phyloP scores from a whole-genome alignment of 1,140 invertebrate species.

The Sitodiplosis mosellana region DNA sequence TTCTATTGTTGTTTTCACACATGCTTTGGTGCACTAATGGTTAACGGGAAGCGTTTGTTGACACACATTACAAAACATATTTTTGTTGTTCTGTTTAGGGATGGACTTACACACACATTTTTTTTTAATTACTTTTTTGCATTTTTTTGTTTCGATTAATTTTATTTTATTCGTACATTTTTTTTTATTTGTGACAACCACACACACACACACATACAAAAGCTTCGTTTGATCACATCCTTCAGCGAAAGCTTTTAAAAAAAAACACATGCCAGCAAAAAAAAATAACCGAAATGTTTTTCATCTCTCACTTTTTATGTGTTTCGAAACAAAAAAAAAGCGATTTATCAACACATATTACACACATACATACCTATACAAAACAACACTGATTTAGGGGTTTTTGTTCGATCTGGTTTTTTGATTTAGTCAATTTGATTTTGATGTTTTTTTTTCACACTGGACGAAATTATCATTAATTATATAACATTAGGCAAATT shows the following conservation, averaged over 20 bases:
- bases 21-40: slow-evolving; percentile 1
- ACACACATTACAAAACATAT: no score
- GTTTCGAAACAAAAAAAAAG: neutral
- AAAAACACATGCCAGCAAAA: neutral
- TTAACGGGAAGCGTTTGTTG: neutral
- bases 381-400: neutral
- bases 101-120: neutral
- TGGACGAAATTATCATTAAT: neutral
- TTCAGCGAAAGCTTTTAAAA: neutral
- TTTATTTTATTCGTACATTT: neutral
- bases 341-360: neutral
- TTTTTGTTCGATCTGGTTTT: neutral
- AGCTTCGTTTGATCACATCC: neutral
- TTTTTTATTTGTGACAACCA: neutral
- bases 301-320: neutral
- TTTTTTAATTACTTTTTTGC: neutral
- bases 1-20: no score
- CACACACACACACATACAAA: neutral
- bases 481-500: neutral
- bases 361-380: neutral
- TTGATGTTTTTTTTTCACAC: neutral
- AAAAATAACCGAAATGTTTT: neutral
- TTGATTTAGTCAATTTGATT: neutral
- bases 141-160: neutral
- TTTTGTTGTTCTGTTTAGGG: no score